These are phyloP conservation scores for Elanoides forficatus DNA, from an alignment of 2,113 vertebrate species.

Conservation along the genomic window DNA sequence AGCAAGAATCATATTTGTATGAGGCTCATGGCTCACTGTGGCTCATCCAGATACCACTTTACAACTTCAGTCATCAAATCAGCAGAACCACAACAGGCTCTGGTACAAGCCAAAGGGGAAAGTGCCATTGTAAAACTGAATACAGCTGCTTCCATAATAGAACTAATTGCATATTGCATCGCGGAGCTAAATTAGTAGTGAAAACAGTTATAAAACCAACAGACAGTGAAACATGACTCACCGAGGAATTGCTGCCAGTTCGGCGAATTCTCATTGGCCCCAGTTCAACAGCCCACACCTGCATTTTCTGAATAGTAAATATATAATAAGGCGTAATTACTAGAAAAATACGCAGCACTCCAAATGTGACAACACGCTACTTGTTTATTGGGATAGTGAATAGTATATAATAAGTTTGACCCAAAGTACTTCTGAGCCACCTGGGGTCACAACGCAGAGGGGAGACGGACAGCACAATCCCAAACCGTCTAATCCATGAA, in stretches of 20 bases:
- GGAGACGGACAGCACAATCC: neutral
- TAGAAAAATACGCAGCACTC: conserved; percentile 88
- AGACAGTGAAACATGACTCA: conserved; percentile 87
- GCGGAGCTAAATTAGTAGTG: conserved; percentile 90
- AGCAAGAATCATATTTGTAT: conserved; percentile 63
- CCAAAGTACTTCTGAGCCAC: conserved; percentile 51
- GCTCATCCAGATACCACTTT: conserved; percentile 70
- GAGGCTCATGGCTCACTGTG: conserved; percentile 38
- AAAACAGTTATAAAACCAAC: conserved; percentile 91
- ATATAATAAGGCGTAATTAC: conserved; percentile 98
- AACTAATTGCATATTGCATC: conserved; percentile 94
- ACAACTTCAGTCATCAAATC: conserved; percentile 69
- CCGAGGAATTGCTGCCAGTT: conserved; percentile 80
- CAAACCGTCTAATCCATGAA: rapidly evolving
- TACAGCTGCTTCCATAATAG: conserved; percentile 95
- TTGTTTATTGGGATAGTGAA: conserved; percentile 83
- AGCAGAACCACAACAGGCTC: conserved; percentile 76
- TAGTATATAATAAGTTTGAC: conserved; percentile 77
- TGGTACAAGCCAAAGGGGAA: conserved; percentile 68
- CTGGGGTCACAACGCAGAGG: conserved; percentile 8
- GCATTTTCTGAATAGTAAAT: conserved; percentile 95
- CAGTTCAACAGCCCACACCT: conserved; percentile 93
- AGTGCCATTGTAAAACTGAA: conserved; percentile 80
- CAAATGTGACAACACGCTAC: conserved; percentile 84
- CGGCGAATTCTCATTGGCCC: conserved; percentile 83